These are phyloP conservation scores for Notolepis coatsorum DNA, from an alignment of 2,797 vertebrate genomes.

Conservation along the genomic window DNA sequence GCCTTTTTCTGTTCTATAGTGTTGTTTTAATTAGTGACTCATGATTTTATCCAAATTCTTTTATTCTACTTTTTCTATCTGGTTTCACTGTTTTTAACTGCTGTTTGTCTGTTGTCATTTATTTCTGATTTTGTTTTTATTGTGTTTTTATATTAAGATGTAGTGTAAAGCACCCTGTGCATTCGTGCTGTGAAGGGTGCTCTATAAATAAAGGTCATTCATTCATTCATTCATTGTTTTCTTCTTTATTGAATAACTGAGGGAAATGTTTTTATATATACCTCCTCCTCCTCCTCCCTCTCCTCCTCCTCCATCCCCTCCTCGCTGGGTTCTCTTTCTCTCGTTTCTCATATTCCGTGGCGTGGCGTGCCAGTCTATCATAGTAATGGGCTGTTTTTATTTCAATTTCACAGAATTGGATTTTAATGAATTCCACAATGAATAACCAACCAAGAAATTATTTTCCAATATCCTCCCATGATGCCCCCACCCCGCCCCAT, in stretches of 20 bases:
- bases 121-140: too few species aligned
- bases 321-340: background rate
- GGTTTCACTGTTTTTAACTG: too few species aligned
- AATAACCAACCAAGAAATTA: slow-evolving; percentile 71
- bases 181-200: too few species aligned
- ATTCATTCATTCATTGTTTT: slow-evolving; percentile 10
- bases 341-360: slow-evolving; percentile 25
- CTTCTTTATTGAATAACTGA: too few species aligned
- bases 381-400: slow-evolving; percentile 61
- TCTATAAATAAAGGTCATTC: background rate
- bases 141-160: too few species aligned
- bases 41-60: too few species aligned
- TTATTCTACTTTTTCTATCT: too few species aligned
- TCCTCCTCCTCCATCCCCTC: background rate
- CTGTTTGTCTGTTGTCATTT: too few species aligned
- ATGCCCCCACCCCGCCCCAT: slow-evolving; percentile 49
- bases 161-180: too few species aligned
- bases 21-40: too few species aligned
- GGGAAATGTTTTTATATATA: too few species aligned
- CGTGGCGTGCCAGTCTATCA: slow-evolving; percentile 46
- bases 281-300: background rate
- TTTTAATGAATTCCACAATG: slow-evolving; percentile 71
- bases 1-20: too few species aligned
- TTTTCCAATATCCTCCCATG: slow-evolving; percentile 65
- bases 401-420: slow-evolving; percentile 65